These are phyloP conservation scores for Ectropis grisescens DNA, from an alignment of 1,140 invertebrate species.

Conservation along the genomic window DNA sequence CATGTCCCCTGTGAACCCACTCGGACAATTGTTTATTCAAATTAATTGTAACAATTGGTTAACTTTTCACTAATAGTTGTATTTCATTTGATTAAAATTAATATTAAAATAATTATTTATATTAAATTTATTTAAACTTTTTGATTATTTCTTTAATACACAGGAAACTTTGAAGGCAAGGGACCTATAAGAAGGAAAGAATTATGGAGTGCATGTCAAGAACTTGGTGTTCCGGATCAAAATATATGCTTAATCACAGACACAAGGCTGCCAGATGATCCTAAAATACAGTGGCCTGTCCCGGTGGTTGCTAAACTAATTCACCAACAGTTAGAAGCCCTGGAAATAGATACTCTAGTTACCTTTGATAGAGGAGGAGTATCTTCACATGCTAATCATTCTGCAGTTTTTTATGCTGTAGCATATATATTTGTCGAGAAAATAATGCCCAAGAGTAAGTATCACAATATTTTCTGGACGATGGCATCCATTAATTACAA, in stretches of 20 bases:
- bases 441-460: slow-evolving; percentile 75
- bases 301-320: slow-evolving; percentile 80
- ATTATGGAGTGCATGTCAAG: slow-evolving; percentile 81
- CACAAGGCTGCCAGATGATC: slow-evolving; percentile 82
- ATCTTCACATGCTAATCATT: slow-evolving; percentile 92
- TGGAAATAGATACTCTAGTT: slow-evolving; percentile 86
- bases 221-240: slow-evolving; percentile 81
- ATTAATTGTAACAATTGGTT: too few species aligned
- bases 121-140: too few species aligned
- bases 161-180: slow-evolving; percentile 82
- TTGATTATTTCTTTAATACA: slow-evolving; percentile 10
- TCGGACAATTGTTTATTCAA: too few species aligned
- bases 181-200: slow-evolving; percentile 80
- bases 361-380: slow-evolving; percentile 95
- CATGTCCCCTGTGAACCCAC: too few species aligned
- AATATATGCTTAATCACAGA: slow-evolving; percentile 82
- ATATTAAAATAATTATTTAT: too few species aligned
- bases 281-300: slow-evolving; percentile 80
- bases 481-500: too few species aligned
- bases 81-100: too few species aligned
- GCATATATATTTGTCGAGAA: slow-evolving; percentile 81
- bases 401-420: slow-evolving; percentile 83
- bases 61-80: too few species aligned
- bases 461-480: too few species aligned
- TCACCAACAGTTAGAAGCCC: slow-evolving; percentile 77